These are phyloP conservation scores for Tetragonula clypearis DNA, from an alignment of 1,140 invertebrate species.

Conservation along the genomic window DNA sequence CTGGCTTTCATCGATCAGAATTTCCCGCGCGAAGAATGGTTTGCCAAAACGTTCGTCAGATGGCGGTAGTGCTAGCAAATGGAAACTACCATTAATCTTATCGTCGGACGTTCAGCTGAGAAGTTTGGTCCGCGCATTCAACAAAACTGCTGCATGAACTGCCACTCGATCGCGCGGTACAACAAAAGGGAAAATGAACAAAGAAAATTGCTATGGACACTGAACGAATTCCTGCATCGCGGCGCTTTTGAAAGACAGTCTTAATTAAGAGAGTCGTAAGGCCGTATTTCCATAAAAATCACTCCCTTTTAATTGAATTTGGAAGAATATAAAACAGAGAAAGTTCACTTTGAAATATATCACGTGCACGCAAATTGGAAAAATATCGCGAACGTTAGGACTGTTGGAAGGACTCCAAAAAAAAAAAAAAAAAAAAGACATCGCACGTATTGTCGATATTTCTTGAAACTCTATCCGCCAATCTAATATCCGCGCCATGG, in stretches of 20 bases:
- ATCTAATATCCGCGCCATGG: neutral
- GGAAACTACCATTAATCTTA: neutral
- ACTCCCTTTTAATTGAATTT: neutral
- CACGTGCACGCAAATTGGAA: neutral
- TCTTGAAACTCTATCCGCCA: neutral
- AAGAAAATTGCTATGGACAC: neutral
- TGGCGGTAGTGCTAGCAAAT: neutral
- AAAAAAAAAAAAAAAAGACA: neutral
- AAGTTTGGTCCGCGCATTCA: neutral
- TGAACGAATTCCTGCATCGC: neutral
- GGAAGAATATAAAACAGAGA: neutral
- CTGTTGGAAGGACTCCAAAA: too few species aligned
- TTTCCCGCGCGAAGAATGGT: neutral
- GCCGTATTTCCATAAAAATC: neutral
- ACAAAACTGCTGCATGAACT: neutral
- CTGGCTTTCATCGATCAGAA: slow-evolving; percentile 3
- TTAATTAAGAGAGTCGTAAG: too few species aligned
- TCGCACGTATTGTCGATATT: neutral
- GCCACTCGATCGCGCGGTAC: neutral
- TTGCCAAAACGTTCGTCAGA: neutral
- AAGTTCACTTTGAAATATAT: neutral
- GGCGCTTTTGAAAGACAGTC: neutral
- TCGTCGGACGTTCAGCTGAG: neutral
- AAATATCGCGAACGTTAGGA: too few species aligned
- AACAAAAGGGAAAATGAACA: neutral